These are phyloP conservation scores for Lathronympha strigana DNA, from an alignment of 2,888 invertebrate genomes.

Conservation along the genomic window DNA sequence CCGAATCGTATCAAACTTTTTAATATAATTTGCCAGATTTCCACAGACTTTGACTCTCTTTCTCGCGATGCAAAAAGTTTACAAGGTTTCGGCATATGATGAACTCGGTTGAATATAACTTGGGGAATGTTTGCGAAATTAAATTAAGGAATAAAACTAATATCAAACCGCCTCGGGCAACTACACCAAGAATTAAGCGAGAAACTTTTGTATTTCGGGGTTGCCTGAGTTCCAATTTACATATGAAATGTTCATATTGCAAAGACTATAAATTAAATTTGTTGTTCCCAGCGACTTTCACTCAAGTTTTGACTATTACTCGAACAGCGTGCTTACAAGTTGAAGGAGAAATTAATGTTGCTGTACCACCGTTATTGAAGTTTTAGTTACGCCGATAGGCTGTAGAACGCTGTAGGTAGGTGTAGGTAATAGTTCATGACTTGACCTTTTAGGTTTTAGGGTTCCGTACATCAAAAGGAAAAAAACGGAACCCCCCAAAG, in stretches of 20 bases:
- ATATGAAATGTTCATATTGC: conserved; percentile 22
- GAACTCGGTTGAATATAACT: conserved; percentile 34
- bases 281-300: conserved; percentile 22
- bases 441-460: no score
- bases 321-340: neutral
- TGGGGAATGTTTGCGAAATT: conserved; percentile 33
- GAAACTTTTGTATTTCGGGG: neutral
- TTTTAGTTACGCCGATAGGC: no score
- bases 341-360: neutral
- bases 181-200: conserved; percentile 9
- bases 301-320: conserved; percentile 7
- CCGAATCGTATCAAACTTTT: conserved; percentile 40
- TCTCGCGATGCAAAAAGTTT: conserved; percentile 38
- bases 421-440: no score
- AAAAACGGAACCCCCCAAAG: no score
- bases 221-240: conserved; percentile 26
- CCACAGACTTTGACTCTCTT: conserved; percentile 36
- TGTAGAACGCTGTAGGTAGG: no score
- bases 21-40: conserved; percentile 40
- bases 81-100: conserved; percentile 36
- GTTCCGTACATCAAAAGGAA: no score
- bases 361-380: neutral
- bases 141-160: conserved; percentile 38
- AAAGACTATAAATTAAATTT: conserved; percentile 34
- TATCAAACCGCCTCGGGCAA: conserved; percentile 23